Evolutionary conservation across 2,888 invertebrate genomes (phyloP).

Genomic region (Nemapogon koenigi): DNA sequence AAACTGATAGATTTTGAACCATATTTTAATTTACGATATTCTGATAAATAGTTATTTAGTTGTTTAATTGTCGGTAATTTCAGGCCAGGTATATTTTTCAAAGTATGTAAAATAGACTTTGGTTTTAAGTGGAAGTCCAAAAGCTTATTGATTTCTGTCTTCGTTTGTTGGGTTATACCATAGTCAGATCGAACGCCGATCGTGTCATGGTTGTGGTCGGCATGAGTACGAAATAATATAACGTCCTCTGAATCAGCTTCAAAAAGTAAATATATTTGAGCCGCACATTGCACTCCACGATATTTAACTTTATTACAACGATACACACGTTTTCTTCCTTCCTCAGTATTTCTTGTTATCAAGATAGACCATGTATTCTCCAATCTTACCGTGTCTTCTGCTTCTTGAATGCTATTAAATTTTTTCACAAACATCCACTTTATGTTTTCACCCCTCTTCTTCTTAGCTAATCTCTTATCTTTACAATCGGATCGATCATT

Average conservation of each 20-base stretch:
- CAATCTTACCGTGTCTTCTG: constrained; percentile 1
- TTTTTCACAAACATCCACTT: constrained; percentile 7
- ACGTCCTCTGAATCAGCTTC: constrained; percentile 8
- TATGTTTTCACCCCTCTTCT: neutral
- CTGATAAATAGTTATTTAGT: constrained; percentile 13
- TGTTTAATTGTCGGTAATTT: constrained; percentile 13
- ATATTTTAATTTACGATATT: constrained; percentile 11
- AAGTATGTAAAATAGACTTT: constrained; percentile 13
- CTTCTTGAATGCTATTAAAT: constrained; percentile 5
- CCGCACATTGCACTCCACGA: constrained; percentile 6
- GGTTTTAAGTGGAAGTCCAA: constrained; percentile 13
- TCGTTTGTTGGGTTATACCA: constrained; percentile 9
- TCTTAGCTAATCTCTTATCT: neutral
- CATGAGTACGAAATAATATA: constrained; percentile 1
- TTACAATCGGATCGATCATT: too few relatives aligned
- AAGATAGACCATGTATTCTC: constrained; percentile 8
- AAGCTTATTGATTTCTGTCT: constrained; percentile 13
- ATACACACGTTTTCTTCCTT: constrained; percentile 8
- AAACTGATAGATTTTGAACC: constrained; percentile 11
- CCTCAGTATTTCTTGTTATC: constrained; percentile 1
- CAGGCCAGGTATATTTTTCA: constrained; percentile 8
- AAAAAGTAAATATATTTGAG: constrained; percentile 4
- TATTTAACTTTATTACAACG: constrained; percentile 10
- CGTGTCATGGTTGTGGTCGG: constrained; percentile 8
- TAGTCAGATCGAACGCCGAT: neutral